These are phyloP conservation scores for Flexamia atlantica DNA, from an alignment of 2,888 invertebrate species.

Conservation along the genomic window DNA sequence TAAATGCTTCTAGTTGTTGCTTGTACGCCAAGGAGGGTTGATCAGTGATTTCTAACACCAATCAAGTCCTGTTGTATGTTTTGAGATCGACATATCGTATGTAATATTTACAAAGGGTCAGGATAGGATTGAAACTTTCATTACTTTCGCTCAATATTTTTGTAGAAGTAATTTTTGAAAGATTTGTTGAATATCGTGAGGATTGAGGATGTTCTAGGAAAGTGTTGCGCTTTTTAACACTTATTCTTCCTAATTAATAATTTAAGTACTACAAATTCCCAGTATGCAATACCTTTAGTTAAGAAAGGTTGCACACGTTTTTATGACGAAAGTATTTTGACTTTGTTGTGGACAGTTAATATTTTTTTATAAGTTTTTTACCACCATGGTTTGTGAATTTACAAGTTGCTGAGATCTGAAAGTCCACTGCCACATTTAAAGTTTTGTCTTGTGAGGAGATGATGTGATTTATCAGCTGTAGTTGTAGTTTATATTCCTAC, in stretches of 20 bases:
- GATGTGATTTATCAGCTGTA: not conserved
- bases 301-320: no score
- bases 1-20: slow-evolving; percentile 23
- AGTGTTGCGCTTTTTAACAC: not conserved
- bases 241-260: slow-evolving; percentile 5
- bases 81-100: slow-evolving; percentile 46
- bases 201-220: slow-evolving; percentile 5
- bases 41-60: slow-evolving; percentile 19
- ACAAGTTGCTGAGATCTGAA: not conserved
- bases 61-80: slow-evolving; percentile 1
- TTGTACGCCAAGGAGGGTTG: not conserved
- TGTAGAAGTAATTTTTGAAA: slow-evolving; percentile 15
- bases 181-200: not conserved
- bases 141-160: slow-evolving; percentile 47
- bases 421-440: slow-evolving; percentile 11
- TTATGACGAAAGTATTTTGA: no score
- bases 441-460: not conserved
- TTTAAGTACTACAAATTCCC: not conserved
- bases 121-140: not conserved
- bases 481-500: not conserved
- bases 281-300: not conserved
- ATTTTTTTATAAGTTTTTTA: not conserved
- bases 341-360: no score
- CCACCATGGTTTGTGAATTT: not conserved
- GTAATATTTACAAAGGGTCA: slow-evolving; percentile 50